Evolutionary conservation across 2,113 vertebrate genomes (phyloP).

Genomic region (Planiliza haematocheilus): DNA sequence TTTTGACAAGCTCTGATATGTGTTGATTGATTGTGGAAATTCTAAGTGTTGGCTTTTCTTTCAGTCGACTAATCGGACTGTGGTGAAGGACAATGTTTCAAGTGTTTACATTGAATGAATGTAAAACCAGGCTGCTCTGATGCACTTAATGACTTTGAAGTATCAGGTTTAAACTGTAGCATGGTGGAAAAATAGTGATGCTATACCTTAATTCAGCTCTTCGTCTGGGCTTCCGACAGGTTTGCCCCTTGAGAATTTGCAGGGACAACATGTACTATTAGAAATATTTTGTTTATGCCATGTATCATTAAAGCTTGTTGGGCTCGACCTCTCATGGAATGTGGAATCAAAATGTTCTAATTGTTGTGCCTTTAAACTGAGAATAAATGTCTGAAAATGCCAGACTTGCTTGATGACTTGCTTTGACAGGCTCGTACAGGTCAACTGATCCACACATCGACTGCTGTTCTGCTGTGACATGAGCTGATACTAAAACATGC

Average conservation of each 20-base stretch:
- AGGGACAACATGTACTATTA: background rate
- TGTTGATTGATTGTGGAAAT: background rate
- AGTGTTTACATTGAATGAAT: conserved; percentile 49
- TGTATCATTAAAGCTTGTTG: background rate
- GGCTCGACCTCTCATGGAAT: background rate
- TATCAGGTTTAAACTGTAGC: background rate
- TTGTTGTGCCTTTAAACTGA: background rate
- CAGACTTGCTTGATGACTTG: no score
- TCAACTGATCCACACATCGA: no score
- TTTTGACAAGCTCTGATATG: background rate
- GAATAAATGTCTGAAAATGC: background rate
- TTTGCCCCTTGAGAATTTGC: background rate
- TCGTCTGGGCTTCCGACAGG: background rate
- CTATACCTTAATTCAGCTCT: background rate
- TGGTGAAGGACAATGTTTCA: conserved; percentile 35
- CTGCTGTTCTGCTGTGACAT: no score
- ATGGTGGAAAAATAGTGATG: background rate
- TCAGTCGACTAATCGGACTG: background rate
- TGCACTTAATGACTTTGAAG: conserved; percentile 16
- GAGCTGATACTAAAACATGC: no score
- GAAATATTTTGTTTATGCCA: background rate
- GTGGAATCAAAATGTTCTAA: background rate
- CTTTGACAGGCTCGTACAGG: no score
- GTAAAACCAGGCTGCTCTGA: conserved; percentile 18
- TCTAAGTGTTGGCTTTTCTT: background rate